Evolutionary conservation across 2,888 invertebrate genomes (phyloP).

Genomic region (Drosophila longiperda): DNA sequence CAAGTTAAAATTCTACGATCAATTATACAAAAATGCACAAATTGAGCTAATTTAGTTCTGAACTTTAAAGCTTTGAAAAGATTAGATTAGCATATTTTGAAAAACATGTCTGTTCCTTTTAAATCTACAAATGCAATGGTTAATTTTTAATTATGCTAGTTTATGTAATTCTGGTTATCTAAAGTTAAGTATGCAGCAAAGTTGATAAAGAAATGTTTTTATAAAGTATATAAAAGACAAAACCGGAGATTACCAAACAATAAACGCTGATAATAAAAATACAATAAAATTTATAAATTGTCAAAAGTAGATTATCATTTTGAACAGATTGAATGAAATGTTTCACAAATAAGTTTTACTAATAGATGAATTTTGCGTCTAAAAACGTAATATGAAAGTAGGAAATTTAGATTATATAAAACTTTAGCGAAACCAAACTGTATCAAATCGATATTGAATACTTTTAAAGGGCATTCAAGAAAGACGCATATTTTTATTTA

Average conservation of each 20-base stretch:
- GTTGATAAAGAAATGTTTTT: background rate
- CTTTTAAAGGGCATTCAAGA: background rate
- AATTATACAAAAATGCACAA: constrained; percentile 53
- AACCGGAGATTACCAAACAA: background rate
- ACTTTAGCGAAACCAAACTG: too few species aligned
- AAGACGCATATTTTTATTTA: background rate
- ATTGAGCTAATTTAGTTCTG: constrained; percentile 43
- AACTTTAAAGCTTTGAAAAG: background rate
- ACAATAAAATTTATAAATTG: background rate
- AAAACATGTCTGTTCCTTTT: too few species aligned
- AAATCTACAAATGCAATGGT: background rate
- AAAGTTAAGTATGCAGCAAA: background rate
- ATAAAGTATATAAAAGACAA: background rate
- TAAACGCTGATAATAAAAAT: background rate
- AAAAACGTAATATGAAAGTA: background rate
- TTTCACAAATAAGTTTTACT: background rate
- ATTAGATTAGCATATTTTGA: background rate
- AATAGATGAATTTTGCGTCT: background rate
- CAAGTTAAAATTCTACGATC: constrained; percentile 65
- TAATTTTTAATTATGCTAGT: background rate
- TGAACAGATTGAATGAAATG: background rate
- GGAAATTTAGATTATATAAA: background rate
- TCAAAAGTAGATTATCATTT: background rate
- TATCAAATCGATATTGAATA: too few species aligned
- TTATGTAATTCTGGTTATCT: background rate